Evolutionary conservation across 2,888 invertebrate genomes (phyloP), one percentile per base, ranked within the genome.

Genomic region (Polyploca ridens): DNA sequence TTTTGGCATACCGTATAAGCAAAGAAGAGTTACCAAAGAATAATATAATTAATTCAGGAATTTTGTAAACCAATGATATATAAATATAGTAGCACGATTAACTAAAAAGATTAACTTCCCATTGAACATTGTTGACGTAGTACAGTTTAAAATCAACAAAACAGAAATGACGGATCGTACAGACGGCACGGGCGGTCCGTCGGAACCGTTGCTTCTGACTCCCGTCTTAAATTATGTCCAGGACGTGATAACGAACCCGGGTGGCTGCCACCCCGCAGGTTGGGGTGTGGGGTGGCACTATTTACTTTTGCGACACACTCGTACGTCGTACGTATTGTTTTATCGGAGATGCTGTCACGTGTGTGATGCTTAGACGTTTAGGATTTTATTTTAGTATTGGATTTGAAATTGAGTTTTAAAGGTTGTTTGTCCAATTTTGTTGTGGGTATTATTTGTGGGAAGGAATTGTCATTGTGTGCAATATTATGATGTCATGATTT

Each of bases 191-290:
- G 69, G 72, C 75, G 69, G 75, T 71, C 78, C 71, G 46, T n/a
- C 46, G 46, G 46, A 46, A 46, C 54, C 54, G 54, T 54, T 54
- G 54, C 54, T 19, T 54, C 54, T 54, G 73, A 72, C 72, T 71
- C 77, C 86, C 85, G 85, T 87, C 91, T 90, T 91, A 92, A 93
- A 92, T 92, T 90, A 93, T 92, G 90, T 92, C 87, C 88, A 85
- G 89, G 82, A 91, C 91, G 93, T 93, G 93, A 90, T 92, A 90
- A 90, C 90, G 89, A 88, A 83, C 69, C 60, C 64, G 68, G 64
- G 64, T 58, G 66, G 33, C 38, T 0, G 38, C 35, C 66, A 67
- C 71, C 68, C 60, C 63, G 64, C 66, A 72, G 73, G 69, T 68
- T 44, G 62, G 64, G 62, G 64, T 70, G 64, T 67, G 69, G 66